Evolutionary conservation across 1,140 invertebrate species (phyloP).

Genomic region (Euschistus heros): DNA sequence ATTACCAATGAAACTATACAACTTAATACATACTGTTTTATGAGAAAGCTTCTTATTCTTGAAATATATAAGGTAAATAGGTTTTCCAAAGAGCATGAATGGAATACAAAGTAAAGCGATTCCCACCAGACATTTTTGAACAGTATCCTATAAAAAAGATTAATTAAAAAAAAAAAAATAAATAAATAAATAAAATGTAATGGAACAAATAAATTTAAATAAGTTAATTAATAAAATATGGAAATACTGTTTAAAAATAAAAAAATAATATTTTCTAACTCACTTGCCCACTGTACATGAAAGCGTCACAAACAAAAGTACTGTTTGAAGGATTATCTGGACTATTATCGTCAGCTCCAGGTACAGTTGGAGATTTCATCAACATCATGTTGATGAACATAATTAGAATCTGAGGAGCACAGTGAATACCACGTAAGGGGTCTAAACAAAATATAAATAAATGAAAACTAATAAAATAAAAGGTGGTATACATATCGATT

Average conservation of each 20-base stretch:
- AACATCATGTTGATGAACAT: conserved; percentile 90
- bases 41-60: conserved; percentile 24
- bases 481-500: too few species aligned
- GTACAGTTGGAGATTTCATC: conserved; percentile 41
- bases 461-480: conserved; percentile 2
- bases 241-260: neutral
- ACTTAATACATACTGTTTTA: conserved; percentile 2
- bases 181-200: neutral
- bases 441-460: neutral
- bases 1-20: too few species aligned
- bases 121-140: conserved; percentile 46
- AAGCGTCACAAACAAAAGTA: neutral
- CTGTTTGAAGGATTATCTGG: conserved; percentile 29
- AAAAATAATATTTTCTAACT: conserved; percentile 3
- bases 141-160: conserved; percentile 27
- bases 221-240: neutral
- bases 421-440: conserved; percentile 35
- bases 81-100: conserved; percentile 86
- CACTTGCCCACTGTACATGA: conserved; percentile 61
- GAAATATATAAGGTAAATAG: conserved; percentile 45
- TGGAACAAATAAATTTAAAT: neutral
- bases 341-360: conserved; percentile 31
- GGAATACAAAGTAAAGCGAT: conserved; percentile 76
- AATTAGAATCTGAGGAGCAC: conserved; percentile 80
- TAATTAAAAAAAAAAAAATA: neutral